Base-by-base conservation (phyloP, 1,140 invertebrate genomes). In the Mizuhopecten yessoensis region DNA sequence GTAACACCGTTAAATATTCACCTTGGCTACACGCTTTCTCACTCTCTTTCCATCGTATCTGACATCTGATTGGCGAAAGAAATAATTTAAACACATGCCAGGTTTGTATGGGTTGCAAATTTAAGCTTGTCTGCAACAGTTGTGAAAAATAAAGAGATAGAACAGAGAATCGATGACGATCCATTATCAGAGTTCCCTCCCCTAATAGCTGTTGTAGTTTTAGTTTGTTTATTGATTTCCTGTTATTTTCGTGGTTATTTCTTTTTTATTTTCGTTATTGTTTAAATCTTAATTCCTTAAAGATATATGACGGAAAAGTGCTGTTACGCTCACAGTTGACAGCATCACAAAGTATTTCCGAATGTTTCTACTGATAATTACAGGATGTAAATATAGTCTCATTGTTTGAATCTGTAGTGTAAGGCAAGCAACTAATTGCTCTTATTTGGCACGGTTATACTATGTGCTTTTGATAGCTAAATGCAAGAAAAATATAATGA, bases 1-100 rank as follows among this genome's bases (percentile, higher is more conserved):
- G 57, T 75, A 75, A 75, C 57, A 75, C 57, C 57, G 57, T 75
- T 75, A 75, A 75, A 75, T 75, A 75, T 75, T 75, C 57, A 75
- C 57, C 57, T 75, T 75, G 57, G 57, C 57, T 75, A 75, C 57
- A 75, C 23, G 57, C 57, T 75, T 29, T 75, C 57, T 75, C 57
- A 75, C 57, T 75, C 57, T 75, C 23, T 75, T 75, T 75, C 57
- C 57, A 75, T 75, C 57, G 57, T 75, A 75, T 75, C 57, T 75
- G 57, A 75, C 57, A 75, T 75, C 57, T 75, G 57, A 75, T n/a
- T 75, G 57, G 29, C 57, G 57, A 75, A 75, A 75, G 57, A 75
- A 75, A 75, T 75, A 75, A 75, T 75, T 75, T 75, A 75, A 75
- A 75, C 57, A 75, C 57, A 75, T 75, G 57, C 57, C 57, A 75